Evolutionary conservation across 2,797 vertebrate genomes (phyloP).

Genomic region (Hydrophis major): DNA sequence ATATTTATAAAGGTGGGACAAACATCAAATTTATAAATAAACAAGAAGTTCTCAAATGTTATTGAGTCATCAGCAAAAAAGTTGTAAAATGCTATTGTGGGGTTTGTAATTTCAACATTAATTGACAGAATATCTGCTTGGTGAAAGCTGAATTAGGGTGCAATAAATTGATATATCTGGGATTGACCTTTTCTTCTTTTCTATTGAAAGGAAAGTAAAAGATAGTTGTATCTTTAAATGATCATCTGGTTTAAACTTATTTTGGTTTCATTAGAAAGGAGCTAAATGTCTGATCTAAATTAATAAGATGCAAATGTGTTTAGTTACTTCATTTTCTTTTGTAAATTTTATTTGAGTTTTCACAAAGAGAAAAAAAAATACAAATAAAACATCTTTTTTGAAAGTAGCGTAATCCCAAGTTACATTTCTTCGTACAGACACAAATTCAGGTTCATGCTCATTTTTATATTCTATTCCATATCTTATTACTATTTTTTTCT

Average conservation of each 20-base stretch:
- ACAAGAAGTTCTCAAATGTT: too few relatives aligned
- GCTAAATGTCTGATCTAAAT: background rate
- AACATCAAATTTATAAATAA: too few relatives aligned
- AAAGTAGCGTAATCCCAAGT: too few relatives aligned
- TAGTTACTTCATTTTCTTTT: too few relatives aligned
- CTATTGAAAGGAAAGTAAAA: background rate
- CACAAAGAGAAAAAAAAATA: too few relatives aligned
- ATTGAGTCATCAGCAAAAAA: background rate
- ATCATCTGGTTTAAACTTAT: background rate
- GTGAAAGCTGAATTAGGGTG: background rate
- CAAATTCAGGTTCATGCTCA: too few relatives aligned
- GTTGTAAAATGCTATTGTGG: background rate
- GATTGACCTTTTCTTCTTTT: background rate
- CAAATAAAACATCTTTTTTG: too few relatives aligned
- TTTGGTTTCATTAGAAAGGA: background rate
- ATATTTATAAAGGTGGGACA: too few relatives aligned
- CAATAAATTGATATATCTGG: background rate
- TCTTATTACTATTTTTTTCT: too few relatives aligned
- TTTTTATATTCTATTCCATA: too few relatives aligned
- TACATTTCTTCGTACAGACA: too few relatives aligned
- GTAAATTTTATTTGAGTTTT: too few relatives aligned
- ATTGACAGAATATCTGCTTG: background rate
- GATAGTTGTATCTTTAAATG: background rate
- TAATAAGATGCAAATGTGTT: background rate
- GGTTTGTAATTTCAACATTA: background rate